These are phyloP conservation scores for Mesoligia furuncula DNA, from an alignment of 2,888 invertebrate species.

Conservation along the genomic window DNA sequence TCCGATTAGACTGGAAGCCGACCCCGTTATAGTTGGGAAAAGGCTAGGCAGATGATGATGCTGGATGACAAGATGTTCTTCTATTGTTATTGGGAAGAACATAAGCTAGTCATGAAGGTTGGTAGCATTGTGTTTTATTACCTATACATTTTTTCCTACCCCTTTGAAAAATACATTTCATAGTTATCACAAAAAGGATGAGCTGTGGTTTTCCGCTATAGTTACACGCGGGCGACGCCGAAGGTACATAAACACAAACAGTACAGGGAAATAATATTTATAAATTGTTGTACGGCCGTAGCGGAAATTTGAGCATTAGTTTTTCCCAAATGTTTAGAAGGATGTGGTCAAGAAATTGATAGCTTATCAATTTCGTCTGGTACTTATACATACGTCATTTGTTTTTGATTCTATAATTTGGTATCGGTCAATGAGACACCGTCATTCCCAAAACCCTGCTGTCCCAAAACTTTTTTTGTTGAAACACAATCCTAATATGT, in stretches of 20 bases:
- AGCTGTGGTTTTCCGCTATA: not conserved
- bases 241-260: not conserved
- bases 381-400: not conserved
- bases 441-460: too few species aligned
- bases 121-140: too few species aligned
- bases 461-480: not conserved
- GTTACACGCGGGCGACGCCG: not conserved
- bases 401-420: not conserved
- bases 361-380: not conserved
- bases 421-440: not conserved
- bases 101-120: too few species aligned
- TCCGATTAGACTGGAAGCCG: too few species aligned
- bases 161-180: not conserved
- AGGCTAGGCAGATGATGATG: too few species aligned
- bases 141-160: not conserved
- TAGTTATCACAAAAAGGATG: not conserved
- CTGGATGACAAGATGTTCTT: too few species aligned
- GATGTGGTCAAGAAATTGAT: not conserved
- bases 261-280: slow-evolving; percentile 3
- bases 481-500: too few species aligned
- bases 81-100: too few species aligned
- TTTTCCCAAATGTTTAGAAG: slow-evolving; percentile 2
- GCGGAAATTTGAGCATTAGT: not conserved
- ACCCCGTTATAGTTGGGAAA: too few species aligned
- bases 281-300: not conserved